Percentiles rank a stretch among this genome's conserved stretches.
Conservation (phyloP, 1,140 invertebrate genomes). For the Drosophila santomea region DNA sequence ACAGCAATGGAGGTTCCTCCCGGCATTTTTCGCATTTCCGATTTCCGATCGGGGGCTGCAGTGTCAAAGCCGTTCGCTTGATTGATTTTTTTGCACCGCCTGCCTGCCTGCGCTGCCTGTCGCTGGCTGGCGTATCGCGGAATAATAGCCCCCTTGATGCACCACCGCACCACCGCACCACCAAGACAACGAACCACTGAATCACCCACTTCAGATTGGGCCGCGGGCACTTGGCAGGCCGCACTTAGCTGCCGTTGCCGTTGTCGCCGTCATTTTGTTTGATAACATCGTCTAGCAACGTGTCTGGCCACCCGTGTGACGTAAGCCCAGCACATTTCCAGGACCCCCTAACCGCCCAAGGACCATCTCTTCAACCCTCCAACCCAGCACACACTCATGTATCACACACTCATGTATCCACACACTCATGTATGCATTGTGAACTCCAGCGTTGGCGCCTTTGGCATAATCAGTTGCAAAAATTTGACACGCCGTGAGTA, state of each 20-base stretch:
- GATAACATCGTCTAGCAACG: constrained; percentile 80
- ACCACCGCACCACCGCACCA: background rate
- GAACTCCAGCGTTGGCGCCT: constrained; percentile 36
- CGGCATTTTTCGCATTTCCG: constrained; percentile 37
- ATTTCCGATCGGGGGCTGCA: constrained; percentile 35
- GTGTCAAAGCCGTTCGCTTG: constrained; percentile 46
- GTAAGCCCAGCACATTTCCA: constrained; percentile 36
- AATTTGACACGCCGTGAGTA: constrained; percentile 68
- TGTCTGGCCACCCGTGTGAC: constrained; percentile 61
- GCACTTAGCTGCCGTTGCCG: constrained; percentile 46
- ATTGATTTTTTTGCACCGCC: constrained; percentile 66
- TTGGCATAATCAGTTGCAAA: constrained; percentile 77
- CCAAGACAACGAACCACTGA: background rate
- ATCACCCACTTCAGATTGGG: constrained; percentile 44
- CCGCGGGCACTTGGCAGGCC: constrained; percentile 68
- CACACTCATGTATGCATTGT: constrained; percentile 40
- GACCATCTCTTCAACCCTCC: background rate
- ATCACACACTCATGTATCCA: constrained; percentile 8
- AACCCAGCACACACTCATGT: background rate
- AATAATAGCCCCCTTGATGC: constrained; percentile 50
- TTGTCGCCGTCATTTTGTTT: constrained; percentile 64
- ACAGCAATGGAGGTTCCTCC: constrained; percentile 18
- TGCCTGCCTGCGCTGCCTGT: background rate
- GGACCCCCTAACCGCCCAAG: background rate
- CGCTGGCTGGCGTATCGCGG: constrained; percentile 21